These are phyloP conservation scores for Girardia tigrina DNA, from an alignment of 2,888 invertebrate species.

Conservation along the genomic window DNA sequence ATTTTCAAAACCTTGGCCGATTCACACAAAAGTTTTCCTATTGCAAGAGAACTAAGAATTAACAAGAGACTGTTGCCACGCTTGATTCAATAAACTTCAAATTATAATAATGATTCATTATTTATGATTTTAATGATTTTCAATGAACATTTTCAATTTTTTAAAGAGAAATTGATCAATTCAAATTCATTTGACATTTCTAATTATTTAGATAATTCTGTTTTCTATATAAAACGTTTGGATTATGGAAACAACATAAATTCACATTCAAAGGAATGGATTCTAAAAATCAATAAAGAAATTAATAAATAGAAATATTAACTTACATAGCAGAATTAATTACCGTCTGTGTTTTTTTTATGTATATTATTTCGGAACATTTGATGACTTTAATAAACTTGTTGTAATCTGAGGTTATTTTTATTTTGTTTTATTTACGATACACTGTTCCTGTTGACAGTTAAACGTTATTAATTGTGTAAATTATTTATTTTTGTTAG, in stretches of 20 bases:
- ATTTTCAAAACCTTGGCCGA: not conserved
- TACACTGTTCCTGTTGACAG: too few relatives aligned
- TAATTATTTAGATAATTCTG: not conserved
- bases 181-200: slow-evolving; percentile 5
- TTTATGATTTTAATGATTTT: not conserved
- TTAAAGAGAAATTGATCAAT: slow-evolving; percentile 2
- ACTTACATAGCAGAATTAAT: too few relatives aligned
- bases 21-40: not conserved
- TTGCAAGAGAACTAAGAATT: not conserved
- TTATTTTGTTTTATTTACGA: too few relatives aligned
- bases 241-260: not conserved
- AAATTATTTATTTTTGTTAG: too few relatives aligned
- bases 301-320: too few relatives aligned
- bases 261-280: not conserved
- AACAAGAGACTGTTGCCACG: not conserved
- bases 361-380: too few relatives aligned
- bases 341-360: too few relatives aligned
- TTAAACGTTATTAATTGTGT: too few relatives aligned
- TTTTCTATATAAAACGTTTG: not conserved
- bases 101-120: not conserved
- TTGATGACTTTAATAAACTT: too few relatives aligned
- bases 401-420: too few relatives aligned
- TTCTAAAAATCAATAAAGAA: not conserved
- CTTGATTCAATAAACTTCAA: not conserved
- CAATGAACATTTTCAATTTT: not conserved